These are phyloP conservation scores for Channallabes apus DNA, from an alignment of 2,797 vertebrate species.

Conservation along the genomic window DNA sequence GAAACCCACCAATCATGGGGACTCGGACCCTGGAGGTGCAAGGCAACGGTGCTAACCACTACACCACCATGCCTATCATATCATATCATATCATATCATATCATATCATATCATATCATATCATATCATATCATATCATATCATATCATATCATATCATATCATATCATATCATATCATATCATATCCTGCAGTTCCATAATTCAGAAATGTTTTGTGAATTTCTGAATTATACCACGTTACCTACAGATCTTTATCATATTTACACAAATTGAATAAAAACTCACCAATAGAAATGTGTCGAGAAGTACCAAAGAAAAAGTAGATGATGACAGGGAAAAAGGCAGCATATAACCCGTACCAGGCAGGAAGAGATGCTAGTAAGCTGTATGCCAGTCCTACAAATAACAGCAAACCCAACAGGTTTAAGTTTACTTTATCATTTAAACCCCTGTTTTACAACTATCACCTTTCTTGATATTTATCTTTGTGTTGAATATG, in stretches of 20 bases:
- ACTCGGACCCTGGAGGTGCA: no score
- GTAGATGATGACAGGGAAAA: slow-evolving; percentile 88
- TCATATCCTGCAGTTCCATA: no score
- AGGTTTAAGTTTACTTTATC: not conserved
- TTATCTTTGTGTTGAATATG: not conserved
- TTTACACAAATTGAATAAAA: not conserved
- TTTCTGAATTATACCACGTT: not conserved
- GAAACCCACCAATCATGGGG: no score
- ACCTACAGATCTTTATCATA: not conserved
- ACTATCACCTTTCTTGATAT: not conserved
- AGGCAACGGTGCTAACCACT: no score
- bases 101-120: no score
- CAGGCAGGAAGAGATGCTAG: slow-evolving; percentile 83
- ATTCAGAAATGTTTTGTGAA: no score
- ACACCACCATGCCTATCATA: no score
- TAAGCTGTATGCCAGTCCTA: slow-evolving; percentile 91
- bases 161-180: no score
- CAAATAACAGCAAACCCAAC: slow-evolving; percentile 1
- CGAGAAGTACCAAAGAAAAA: slow-evolving; percentile 92
- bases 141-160: no score
- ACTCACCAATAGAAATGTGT: slow-evolving; percentile 94
- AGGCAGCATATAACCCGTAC: slow-evolving; percentile 91
- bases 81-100: no score
- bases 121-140: no score
- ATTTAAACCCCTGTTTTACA: not conserved